A percentile compares a stretch with the other conserved stretches of the same genome.
These are phyloP conservation scores for Nansenia antarctica DNA, from an alignment of 2,113 vertebrate species.

Conservation along the genomic window DNA sequence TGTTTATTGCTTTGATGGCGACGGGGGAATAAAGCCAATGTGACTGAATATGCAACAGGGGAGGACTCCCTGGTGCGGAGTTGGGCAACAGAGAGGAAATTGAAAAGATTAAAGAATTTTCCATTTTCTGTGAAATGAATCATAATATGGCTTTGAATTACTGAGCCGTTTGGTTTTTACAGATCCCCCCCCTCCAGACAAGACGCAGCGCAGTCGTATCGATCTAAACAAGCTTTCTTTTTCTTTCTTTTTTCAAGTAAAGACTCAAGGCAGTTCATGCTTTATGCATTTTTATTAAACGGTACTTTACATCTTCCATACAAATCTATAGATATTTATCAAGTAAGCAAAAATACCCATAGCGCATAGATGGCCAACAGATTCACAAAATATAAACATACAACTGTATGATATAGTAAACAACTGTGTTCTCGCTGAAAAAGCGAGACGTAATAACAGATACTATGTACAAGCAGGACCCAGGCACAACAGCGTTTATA, in stretches of 20 bases:
- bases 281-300: constrained; percentile 15
- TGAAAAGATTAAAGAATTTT: not conserved
- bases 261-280: not conserved
- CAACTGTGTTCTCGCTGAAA: constrained; percentile 30
- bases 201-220: not conserved
- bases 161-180: not conserved
- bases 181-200: no score
- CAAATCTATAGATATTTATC: constrained; percentile 10
- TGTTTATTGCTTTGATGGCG: no score
- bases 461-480: constrained; percentile 11
- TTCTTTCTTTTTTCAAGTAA: no score
- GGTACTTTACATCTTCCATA: constrained; percentile 12
- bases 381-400: constrained; percentile 29
- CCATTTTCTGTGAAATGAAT: not conserved
- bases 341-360: constrained; percentile 22
- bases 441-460: constrained; percentile 3
- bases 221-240: no score
- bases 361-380: constrained; percentile 5
- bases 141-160: not conserved
- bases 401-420: constrained; percentile 21
- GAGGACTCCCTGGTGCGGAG: not conserved
- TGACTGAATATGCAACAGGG: not conserved
- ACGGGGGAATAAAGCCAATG: no score
- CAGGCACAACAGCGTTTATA: not conserved
- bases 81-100: not conserved